These are phyloP conservation scores for Troides aeacus DNA, from an alignment of 2,888 invertebrate species.

Conservation along the genomic window DNA sequence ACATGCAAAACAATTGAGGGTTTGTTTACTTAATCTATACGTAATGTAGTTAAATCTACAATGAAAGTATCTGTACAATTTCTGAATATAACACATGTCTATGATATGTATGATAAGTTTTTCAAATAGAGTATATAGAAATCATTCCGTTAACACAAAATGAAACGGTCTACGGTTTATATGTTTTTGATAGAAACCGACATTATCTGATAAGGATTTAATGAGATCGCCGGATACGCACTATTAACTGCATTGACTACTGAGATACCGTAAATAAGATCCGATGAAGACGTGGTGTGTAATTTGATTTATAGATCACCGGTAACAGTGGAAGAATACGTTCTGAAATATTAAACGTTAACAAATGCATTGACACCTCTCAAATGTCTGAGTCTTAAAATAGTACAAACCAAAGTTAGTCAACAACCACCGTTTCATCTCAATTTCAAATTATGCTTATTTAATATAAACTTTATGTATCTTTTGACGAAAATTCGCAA, in stretches of 20 bases:
- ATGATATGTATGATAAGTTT: too few relatives aligned
- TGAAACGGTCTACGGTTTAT: not conserved
- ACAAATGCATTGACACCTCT: not conserved
- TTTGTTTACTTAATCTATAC: too few relatives aligned
- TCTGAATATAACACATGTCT: too few relatives aligned
- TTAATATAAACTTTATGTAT: not conserved
- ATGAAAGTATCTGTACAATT: too few relatives aligned
- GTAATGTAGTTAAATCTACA: too few relatives aligned
- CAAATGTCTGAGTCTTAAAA: not conserved
- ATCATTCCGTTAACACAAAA: not conserved
- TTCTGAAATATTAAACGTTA: not conserved
- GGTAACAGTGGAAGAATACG: not conserved
- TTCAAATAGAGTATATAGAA: too few relatives aligned
- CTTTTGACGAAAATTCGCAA: not conserved
- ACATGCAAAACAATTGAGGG: too few relatives aligned
- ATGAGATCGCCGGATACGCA: slow-evolving; percentile 20
- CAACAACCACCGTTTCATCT: not conserved
- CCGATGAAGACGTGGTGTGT: not conserved
- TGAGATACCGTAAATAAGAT: slow-evolving; percentile 7
- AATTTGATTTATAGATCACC: not conserved
- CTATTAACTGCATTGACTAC: slow-evolving; percentile 24
- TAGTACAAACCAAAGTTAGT: not conserved
- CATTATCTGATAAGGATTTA: slow-evolving; percentile 21
- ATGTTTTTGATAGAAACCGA: slow-evolving; percentile 11
- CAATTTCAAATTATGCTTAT: not conserved